Evolutionary conservation across 2,797 vertebrate species (phyloP), one percentile per base, ranked within the genome.

Genomic region (Malurus splendens): DNA sequence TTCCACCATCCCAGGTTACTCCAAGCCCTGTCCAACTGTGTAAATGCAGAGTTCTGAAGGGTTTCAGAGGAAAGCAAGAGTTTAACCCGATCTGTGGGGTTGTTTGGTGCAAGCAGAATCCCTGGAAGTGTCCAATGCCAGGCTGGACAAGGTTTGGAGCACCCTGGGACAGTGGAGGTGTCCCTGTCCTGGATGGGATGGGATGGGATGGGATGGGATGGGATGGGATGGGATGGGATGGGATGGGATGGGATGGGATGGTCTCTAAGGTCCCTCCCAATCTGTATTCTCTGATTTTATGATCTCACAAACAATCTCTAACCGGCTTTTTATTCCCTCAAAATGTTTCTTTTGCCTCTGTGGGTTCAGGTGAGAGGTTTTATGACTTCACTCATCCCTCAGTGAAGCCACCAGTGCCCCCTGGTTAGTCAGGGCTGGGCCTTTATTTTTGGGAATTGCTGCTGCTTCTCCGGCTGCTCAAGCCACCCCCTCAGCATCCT

Each of bases 1-100:
- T 66, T 3, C 22, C 51, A 2, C n/a, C 9, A 10, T 44, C n/a
- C 27, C 23, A 7, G 20, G 14, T 0, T 20, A 3, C 9, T 7
- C 44, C 18, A 14, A 55, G 59, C 50, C 42, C 61, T 39, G 32
- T 8, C 39, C 66, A 61, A 55, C 22, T 16, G 3, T 47, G 16
- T 9, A 11, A 30, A 19, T 9, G 17, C 30, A 14, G 51, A 22
- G 7, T 27, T 32, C 7, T n/a, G 44, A 10, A 2, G 12, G 9
- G 68, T 14, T 33, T 27, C 11, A 25, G 51, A 50, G 36, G 11
- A 64, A 25, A 65, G 42, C n/a, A 12, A 10, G 68, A 18, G 14
- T 5, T 50, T 10, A 50, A n/a, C n/a, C 59, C n/a, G 6, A 15
- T 2, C 60, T 23, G 36, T 27, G 51, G 42, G 45, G 17, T 12